Conservation (phyloP, 2,113 vertebrate genomes). For the Macrotis lagotis region DNA sequence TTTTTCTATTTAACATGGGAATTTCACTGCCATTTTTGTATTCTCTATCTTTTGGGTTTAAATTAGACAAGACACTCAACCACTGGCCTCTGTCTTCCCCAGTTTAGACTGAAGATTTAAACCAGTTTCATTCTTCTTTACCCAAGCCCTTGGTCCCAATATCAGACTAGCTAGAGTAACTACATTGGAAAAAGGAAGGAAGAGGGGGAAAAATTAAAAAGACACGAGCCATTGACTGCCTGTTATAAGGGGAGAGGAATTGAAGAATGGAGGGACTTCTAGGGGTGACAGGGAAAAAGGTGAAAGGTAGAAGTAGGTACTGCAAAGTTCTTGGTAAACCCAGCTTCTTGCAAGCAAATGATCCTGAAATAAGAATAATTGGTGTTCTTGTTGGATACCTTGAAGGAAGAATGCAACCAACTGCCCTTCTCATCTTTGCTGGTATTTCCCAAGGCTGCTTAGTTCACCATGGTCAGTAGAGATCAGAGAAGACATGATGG, state of each 20-base stretch:
- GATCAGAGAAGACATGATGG: background rate
- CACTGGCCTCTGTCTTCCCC: conserved; percentile 4
- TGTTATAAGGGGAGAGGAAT: too few species aligned
- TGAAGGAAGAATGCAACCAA: background rate
- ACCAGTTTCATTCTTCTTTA: background rate
- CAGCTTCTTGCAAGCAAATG: background rate
- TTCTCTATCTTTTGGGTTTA: conserved; percentile 26
- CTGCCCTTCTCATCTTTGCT: background rate
- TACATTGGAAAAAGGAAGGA: background rate
- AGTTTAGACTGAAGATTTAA: background rate
- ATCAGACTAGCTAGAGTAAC: background rate
- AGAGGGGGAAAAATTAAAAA: background rate
- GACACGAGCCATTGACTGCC: background rate
- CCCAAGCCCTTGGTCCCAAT: background rate
- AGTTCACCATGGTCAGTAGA: background rate
- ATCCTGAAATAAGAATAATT: background rate
- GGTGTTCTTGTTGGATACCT: background rate
- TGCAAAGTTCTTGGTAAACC: background rate
- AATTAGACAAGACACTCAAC: background rate
- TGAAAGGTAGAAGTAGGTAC: background rate
- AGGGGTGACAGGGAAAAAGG: background rate
- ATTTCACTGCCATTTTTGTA: conserved; percentile 35
- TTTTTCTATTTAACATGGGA: conserved; percentile 55
- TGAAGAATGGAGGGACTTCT: background rate
- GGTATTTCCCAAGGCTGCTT: background rate